These are phyloP conservation scores for Seriola aureovittata DNA, from an alignment of 2,113 vertebrate genomes.

Conservation along the genomic window DNA sequence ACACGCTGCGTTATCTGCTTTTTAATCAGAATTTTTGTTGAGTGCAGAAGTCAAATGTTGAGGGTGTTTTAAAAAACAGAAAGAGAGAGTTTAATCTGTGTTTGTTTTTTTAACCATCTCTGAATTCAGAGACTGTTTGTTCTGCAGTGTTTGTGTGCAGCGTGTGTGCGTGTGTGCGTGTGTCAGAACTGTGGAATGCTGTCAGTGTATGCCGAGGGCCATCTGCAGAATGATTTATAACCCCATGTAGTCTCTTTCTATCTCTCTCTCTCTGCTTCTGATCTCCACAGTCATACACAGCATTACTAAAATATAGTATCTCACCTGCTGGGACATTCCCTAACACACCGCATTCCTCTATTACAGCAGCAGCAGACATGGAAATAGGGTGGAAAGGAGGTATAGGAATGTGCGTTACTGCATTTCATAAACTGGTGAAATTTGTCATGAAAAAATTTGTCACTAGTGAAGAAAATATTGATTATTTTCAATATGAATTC, in stretches of 20 bases:
- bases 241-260: conserved; percentile 39
- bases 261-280: conserved; percentile 39
- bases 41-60: not conserved
- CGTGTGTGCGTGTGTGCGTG: conserved; percentile 32
- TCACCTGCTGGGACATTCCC: conserved; percentile 42
- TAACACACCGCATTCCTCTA: conserved; percentile 47
- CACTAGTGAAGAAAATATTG: not conserved
- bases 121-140: not conserved
- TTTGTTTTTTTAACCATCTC: not conserved
- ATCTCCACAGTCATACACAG: conserved; percentile 43
- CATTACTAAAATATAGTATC: conserved; percentile 27
- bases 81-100: not conserved
- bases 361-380: not conserved
- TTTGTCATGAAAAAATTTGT: not conserved
- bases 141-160: not conserved
- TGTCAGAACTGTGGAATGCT: conserved; percentile 73
- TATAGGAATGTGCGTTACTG: conserved; percentile 2
- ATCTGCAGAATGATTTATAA: conserved; percentile 68
- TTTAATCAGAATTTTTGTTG: not conserved
- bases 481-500: not conserved
- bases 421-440: not conserved
- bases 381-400: not conserved
- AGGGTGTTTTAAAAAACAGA: not conserved
- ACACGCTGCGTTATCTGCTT: not conserved
- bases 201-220: conserved; percentile 57